These are phyloP conservation scores for Heteronetta atricapilla DNA, from an alignment of 2,113 vertebrate species.

Conservation along the genomic window DNA sequence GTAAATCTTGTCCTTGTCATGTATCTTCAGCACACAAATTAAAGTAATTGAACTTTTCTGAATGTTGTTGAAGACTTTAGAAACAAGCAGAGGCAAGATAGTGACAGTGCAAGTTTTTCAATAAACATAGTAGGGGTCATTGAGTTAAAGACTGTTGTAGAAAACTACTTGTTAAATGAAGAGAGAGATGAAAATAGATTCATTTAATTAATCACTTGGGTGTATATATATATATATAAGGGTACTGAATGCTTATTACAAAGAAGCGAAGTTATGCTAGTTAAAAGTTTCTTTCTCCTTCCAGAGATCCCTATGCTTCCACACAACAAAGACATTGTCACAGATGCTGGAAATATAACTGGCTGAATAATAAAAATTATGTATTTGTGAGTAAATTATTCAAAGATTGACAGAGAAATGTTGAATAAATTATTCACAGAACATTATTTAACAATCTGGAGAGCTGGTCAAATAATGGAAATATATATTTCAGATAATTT, in stretches of 20 bases:
- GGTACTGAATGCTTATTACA: neutral
- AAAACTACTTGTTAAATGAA: neutral
- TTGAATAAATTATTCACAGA: conserved; percentile 66
- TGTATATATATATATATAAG: neutral
- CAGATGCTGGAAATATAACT: conserved; percentile 15
- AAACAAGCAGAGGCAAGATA: neutral
- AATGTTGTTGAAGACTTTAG: neutral
- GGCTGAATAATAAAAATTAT: conserved; percentile 59
- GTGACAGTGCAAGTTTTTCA: neutral
- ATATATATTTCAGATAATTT: conserved; percentile 54
- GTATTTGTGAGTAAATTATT: conserved; percentile 54
- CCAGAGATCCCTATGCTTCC: conserved; percentile 5
- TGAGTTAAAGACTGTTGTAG: neutral
- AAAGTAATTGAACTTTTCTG: neutral
- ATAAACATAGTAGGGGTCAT: neutral
- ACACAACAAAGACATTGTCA: conserved; percentile 36
- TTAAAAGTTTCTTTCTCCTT: conserved; percentile 40
- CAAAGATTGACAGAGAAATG: conserved; percentile 63
- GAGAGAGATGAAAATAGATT: neutral
- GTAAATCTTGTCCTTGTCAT: conserved; percentile 12
- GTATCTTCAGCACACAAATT: neutral
- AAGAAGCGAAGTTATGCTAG: conserved; percentile 16
- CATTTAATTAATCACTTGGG: conserved; percentile 21
- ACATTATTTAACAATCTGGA: conserved; percentile 58
- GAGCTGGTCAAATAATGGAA: conserved; percentile 62